These are phyloP conservation scores for Rhinichthys osculus DNA, from an alignment of 2,797 vertebrate genomes.

Conservation along the genomic window DNA sequence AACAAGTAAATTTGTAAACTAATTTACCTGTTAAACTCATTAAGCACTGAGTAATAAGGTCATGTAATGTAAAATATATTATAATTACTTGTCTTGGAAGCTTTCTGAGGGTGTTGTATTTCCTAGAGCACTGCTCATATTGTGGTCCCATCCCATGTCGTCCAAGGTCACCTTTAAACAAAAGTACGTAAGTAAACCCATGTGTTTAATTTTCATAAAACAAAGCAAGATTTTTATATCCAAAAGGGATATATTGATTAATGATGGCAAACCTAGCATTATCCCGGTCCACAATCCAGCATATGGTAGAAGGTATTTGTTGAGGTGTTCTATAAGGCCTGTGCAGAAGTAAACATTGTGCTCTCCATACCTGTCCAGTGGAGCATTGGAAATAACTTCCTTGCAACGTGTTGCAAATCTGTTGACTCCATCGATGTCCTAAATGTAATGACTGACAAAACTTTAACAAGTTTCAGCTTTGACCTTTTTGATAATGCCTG, in stretches of 20 bases:
- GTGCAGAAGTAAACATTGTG: too few species aligned
- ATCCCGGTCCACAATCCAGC: too few species aligned
- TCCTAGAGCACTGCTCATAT: neutral
- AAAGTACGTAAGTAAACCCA: neutral
- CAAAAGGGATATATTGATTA: neutral
- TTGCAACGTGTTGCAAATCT: too few species aligned
- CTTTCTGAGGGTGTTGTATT: neutral
- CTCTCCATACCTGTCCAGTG: too few species aligned
- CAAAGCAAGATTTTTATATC: neutral
- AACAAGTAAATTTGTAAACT: neutral
- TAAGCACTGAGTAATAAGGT: too few species aligned
- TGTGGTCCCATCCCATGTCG: neutral
- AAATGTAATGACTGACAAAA: too few species aligned
- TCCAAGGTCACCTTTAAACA: conserved; percentile 1
- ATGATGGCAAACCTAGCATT: neutral
- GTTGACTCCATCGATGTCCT: too few species aligned
- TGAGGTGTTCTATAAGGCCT: too few species aligned
- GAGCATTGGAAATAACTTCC: too few species aligned
- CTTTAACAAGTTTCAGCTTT: too few species aligned
- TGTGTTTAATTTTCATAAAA: neutral
- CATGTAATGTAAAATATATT: neutral
- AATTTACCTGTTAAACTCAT: neutral
- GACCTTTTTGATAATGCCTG: too few species aligned
- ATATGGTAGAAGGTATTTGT: too few species aligned
- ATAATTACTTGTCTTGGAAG: conserved; percentile 5